Conservation (phyloP, 1,140 invertebrate species). For the Galleria mellonella region DNA sequence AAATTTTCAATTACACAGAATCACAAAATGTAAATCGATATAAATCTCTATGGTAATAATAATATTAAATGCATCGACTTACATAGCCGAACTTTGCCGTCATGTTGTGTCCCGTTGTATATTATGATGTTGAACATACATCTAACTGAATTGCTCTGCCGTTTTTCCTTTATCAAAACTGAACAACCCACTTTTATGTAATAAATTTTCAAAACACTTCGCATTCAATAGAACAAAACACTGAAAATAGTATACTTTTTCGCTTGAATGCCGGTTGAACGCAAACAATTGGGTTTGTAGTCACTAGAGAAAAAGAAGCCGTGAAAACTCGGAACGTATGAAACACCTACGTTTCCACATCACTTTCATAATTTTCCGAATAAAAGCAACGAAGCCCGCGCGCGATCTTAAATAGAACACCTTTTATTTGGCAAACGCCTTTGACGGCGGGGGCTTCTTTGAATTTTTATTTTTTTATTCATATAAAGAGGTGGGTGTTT, state of each 20-base stretch:
- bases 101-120: constrained; percentile 74
- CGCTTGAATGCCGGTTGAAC: constrained; percentile 33
- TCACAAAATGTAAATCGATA: too few species aligned
- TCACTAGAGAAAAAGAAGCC: constrained; percentile 53
- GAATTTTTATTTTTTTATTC: constrained; percentile 42
- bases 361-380: constrained; percentile 68
- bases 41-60: too few species aligned
- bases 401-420: constrained; percentile 42
- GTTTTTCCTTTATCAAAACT: constrained; percentile 59
- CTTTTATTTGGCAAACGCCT: constrained; percentile 35
- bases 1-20: too few species aligned
- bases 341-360: constrained; percentile 57
- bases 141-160: constrained; percentile 67
- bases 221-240: constrained; percentile 62
- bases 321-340: constrained; percentile 43
- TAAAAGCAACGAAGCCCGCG: constrained; percentile 25
- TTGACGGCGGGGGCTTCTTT: constrained; percentile 35
- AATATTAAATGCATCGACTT: constrained; percentile 24
- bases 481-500: constrained; percentile 31
- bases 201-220: constrained; percentile 58
- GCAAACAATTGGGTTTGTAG: constrained; percentile 67
- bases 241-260: constrained; percentile 61
- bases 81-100: constrained; percentile 76
- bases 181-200: constrained; percentile 70
- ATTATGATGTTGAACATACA: constrained; percentile 65